These are phyloP conservation scores for Physocephala rufipes DNA, from an alignment of 2,888 invertebrate species.

Conservation along the genomic window DNA sequence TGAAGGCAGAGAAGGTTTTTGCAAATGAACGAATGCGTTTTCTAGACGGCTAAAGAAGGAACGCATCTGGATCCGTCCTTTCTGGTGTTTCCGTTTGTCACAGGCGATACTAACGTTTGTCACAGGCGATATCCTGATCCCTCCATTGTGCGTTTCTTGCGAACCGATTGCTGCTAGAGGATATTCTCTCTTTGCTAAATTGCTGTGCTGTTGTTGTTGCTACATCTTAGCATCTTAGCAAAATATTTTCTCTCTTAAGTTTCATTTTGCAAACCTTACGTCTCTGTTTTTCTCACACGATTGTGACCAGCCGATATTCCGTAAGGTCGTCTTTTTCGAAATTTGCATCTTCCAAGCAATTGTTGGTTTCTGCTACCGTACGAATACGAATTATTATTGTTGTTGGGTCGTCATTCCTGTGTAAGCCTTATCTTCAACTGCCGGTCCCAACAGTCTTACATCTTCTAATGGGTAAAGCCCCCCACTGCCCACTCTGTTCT, in stretches of 20 bases:
- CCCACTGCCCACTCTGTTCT: too few relatives aligned
- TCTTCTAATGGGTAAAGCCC: constrained; percentile 4
- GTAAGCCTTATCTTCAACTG: neutral
- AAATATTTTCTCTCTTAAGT: constrained; percentile 2
- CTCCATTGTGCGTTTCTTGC: constrained; percentile 21
- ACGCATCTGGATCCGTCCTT: too few relatives aligned
- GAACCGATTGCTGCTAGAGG: neutral
- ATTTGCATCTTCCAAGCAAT: constrained; percentile 21
- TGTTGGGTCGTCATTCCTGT: constrained; percentile 9
- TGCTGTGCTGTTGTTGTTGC: constrained; percentile 15
- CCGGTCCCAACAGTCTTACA: neutral
- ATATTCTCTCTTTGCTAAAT: neutral
- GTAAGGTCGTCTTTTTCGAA: constrained; percentile 25
- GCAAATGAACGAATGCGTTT: too few relatives aligned
- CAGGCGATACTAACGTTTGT: constrained; percentile 1
- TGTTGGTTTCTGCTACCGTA: constrained; percentile 6
- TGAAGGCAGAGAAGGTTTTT: too few relatives aligned
- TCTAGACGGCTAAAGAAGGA: too few relatives aligned
- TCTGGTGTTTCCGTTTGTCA: neutral
- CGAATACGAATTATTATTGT: neutral
- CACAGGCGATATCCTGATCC: neutral
- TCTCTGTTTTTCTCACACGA: constrained; percentile 8
- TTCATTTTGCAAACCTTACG: neutral
- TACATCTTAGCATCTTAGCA: constrained; percentile 14
- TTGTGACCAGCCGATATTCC: constrained; percentile 26